These are phyloP conservation scores for Sclerurus mexicanus DNA, from an alignment of 2,113 vertebrate species.

Conservation along the genomic window DNA sequence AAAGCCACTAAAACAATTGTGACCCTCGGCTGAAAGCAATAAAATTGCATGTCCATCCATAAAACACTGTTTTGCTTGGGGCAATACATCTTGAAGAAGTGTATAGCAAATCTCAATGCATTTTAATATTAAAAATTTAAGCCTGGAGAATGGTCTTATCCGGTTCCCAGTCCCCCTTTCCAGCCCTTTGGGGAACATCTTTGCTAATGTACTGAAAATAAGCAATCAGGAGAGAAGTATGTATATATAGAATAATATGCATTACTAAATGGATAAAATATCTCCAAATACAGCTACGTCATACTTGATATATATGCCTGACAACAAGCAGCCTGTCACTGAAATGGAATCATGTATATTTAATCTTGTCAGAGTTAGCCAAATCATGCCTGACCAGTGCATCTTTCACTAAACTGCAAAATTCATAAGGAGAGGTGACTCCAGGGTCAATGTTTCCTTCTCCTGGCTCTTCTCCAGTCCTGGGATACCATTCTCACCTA, in stretches of 20 bases:
- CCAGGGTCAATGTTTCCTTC: slow-evolving; percentile 10
- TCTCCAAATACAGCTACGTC: slow-evolving; percentile 18
- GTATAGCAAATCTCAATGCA: slow-evolving; percentile 80
- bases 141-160: slow-evolving; percentile 69
- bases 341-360: slow-evolving; percentile 55
- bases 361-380: slow-evolving; percentile 46
- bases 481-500: not conserved
- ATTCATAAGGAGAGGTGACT: slow-evolving; percentile 54
- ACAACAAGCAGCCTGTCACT: slow-evolving; percentile 33
- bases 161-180: slow-evolving; percentile 51
- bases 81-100: slow-evolving; percentile 81
- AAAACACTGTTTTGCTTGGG: slow-evolving; percentile 82
- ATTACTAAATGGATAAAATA: slow-evolving; percentile 54
- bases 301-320: slow-evolving; percentile 22
- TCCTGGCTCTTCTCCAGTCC: slow-evolving; percentile 31
- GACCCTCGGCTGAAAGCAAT: slow-evolving; percentile 8
- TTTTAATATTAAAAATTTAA: slow-evolving; percentile 87
- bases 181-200: slow-evolving; percentile 31
- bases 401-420: slow-evolving; percentile 61
- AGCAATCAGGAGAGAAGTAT: slow-evolving; percentile 11
- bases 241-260: slow-evolving; percentile 28
- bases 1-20: slow-evolving; percentile 9
- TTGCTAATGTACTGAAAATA: slow-evolving; percentile 48
- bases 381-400: slow-evolving; percentile 56
- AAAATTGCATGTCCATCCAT: slow-evolving; percentile 69